phyloP scores from a whole-genome alignment of 1,140 invertebrate species.

The Hydropsyche tenuis region DNA sequence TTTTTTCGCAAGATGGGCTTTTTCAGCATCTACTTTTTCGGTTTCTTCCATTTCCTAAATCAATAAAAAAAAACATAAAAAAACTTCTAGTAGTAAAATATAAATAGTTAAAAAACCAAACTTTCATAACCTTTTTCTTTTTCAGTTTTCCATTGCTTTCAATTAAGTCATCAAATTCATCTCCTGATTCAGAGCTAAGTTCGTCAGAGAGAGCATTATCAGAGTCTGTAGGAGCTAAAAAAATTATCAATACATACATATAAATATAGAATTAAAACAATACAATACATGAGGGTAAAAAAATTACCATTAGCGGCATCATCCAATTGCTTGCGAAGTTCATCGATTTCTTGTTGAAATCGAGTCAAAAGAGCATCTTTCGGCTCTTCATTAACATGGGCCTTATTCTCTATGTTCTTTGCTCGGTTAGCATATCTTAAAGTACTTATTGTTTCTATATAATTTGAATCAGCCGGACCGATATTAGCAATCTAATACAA shows the following conservation, averaged over 20 bases:
- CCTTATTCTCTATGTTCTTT: slow-evolving; percentile 97
- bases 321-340: slow-evolving; percentile 86
- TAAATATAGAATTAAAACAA: neutral
- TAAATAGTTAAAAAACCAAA: slow-evolving; percentile 41
- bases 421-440: slow-evolving; percentile 96
- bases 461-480: slow-evolving; percentile 95
- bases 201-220: slow-evolving; percentile 52
- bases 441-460: slow-evolving; percentile 97
- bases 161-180: slow-evolving; percentile 49
- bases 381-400: slow-evolving; percentile 96
- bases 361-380: slow-evolving; percentile 95
- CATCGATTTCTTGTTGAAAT: slow-evolving; percentile 97
- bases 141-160: slow-evolving; percentile 54
- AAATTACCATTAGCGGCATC: slow-evolving; percentile 58
- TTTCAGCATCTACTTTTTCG: slow-evolving; percentile 66
- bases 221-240: slow-evolving; percentile 41
- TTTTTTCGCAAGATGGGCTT: slow-evolving; percentile 67
- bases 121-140: slow-evolving; percentile 48
- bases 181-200: slow-evolving; percentile 45
- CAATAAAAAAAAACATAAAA: slow-evolving; percentile 53
- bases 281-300: neutral
- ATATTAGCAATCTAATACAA: slow-evolving; percentile 82
- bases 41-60: slow-evolving; percentile 60
- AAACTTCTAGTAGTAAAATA: neutral
- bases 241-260: neutral